Conservation (phyloP, 1,140 invertebrate species). For the Sinonovacula constricta region DNA sequence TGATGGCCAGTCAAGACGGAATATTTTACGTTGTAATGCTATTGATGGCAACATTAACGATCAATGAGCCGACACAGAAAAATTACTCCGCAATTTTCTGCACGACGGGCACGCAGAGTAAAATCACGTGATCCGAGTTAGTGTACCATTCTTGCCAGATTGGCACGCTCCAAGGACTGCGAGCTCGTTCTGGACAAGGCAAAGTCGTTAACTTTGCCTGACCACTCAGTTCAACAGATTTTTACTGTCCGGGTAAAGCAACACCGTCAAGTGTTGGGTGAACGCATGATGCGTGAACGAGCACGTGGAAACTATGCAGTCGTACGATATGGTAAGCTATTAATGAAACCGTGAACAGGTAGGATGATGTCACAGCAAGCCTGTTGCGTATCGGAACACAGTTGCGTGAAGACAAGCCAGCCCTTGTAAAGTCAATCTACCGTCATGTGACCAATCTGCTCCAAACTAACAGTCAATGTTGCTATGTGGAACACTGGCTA, state of each 20-base stretch:
- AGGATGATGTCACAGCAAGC: neutral
- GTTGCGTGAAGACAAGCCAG: neutral
- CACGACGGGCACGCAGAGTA: neutral
- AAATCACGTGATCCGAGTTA: neutral
- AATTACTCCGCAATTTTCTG: neutral
- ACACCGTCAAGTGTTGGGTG: conserved; percentile 1
- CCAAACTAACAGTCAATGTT: too few relatives aligned
- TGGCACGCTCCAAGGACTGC: neutral
- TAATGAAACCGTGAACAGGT: conserved; percentile 7
- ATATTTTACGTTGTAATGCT: conserved; percentile 3
- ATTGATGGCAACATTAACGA: conserved; percentile 3
- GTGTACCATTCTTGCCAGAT: conserved; percentile 5
- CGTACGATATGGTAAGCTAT: conserved; percentile 21
- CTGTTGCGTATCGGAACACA: neutral
- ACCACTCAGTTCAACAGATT: conserved; percentile 5
- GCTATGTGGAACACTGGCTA: too few relatives aligned
- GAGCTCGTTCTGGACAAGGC: too few relatives aligned
- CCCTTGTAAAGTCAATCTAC: neutral
- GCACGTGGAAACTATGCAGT: conserved; percentile 3
- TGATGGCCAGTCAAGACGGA: conserved; percentile 13
- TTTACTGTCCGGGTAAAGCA: conserved; percentile 4
- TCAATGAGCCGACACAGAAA: neutral
- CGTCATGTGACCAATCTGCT: neutral
- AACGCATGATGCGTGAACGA: conserved; percentile 5
- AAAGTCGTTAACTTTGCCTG: too few relatives aligned